Conservation (phyloP, 2,797 vertebrate genomes). For the Lagodon rhomboides region DNA sequence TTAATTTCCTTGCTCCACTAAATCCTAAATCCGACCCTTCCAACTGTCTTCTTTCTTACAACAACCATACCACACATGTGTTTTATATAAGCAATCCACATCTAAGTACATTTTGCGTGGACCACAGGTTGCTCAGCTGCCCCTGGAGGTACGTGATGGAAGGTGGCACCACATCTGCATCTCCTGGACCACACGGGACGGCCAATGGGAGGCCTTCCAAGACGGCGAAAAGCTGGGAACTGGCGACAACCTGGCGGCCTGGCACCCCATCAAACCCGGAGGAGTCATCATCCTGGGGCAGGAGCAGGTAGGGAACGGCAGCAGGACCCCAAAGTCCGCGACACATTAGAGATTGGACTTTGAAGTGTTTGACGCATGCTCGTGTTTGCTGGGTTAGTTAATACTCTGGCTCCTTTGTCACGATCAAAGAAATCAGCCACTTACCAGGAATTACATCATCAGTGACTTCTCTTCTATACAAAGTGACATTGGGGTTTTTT, state of each 20-base stretch:
- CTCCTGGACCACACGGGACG: slow-evolving; percentile 97
- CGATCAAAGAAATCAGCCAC: background rate
- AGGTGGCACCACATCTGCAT: slow-evolving; percentile 98
- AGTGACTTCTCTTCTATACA: background rate
- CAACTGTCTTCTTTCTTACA: background rate
- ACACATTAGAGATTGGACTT: background rate
- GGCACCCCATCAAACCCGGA: slow-evolving; percentile 98
- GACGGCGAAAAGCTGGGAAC: slow-evolving; percentile 92
- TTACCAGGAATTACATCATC: slow-evolving; percentile 8
- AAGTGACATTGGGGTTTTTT: background rate
- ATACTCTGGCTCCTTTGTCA: background rate
- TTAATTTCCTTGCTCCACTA: too few species aligned
- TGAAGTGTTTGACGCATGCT: background rate
- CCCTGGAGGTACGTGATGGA: slow-evolving; percentile 93
- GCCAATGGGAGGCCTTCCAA: slow-evolving; percentile 97
- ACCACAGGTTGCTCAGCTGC: slow-evolving; percentile 93
- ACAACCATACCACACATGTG: background rate
- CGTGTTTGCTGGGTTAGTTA: background rate
- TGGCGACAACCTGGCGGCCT: slow-evolving; percentile 96
- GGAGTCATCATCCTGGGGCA: slow-evolving; percentile 97
- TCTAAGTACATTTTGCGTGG: background rate
- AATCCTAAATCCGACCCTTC: background rate
- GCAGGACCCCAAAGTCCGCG: background rate
- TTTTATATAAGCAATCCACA: background rate
- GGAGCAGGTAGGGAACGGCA: slow-evolving; percentile 90